These are phyloP conservation scores for Ptychoptera albimana DNA, from an alignment of 2,888 invertebrate genomes.

Conservation along the genomic window DNA sequence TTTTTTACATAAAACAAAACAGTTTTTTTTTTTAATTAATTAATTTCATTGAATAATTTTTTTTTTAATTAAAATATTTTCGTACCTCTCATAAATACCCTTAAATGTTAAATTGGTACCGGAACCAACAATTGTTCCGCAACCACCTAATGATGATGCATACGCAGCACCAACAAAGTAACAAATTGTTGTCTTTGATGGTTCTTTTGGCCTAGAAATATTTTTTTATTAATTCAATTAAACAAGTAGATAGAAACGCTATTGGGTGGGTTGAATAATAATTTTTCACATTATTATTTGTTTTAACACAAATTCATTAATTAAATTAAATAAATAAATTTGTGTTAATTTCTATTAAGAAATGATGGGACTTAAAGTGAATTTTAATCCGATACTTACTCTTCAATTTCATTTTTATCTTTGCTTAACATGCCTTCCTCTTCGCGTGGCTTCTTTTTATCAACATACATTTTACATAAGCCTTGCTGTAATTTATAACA, in stretches of 20 bases:
- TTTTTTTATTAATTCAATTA: slow-evolving; percentile 10
- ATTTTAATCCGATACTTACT: slow-evolving; percentile 27
- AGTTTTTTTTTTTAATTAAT: not conserved
- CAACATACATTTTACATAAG: slow-evolving; percentile 44
- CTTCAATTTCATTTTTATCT: slow-evolving; percentile 13
- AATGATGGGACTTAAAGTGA: too few relatives aligned
- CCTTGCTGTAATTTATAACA: slow-evolving; percentile 38
- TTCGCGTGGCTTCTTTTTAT: slow-evolving; percentile 27
- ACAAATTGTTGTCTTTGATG: slow-evolving; percentile 58
- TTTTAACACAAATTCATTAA: not conserved
- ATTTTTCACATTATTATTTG: not conserved
- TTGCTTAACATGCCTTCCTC: slow-evolving; percentile 19
- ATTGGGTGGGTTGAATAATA: not conserved
- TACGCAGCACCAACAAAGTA: slow-evolving; percentile 68
- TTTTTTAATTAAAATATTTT: slow-evolving; percentile 16
- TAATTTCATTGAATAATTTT: not conserved
- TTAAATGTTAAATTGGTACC: slow-evolving; percentile 77
- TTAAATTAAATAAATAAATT: not conserved
- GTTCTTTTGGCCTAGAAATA: slow-evolving; percentile 39
- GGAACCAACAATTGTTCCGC: slow-evolving; percentile 61
- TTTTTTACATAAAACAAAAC: slow-evolving; percentile 24
- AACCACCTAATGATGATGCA: slow-evolving; percentile 64
- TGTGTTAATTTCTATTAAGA: too few relatives aligned
- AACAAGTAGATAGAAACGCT: not conserved
- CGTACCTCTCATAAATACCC: slow-evolving; percentile 58